A percentile compares a stretch with the other conserved stretches of the same genome.
Conservation (phyloP, 1,140 invertebrate genomes). For the Ceratosolen solmsi region DNA sequence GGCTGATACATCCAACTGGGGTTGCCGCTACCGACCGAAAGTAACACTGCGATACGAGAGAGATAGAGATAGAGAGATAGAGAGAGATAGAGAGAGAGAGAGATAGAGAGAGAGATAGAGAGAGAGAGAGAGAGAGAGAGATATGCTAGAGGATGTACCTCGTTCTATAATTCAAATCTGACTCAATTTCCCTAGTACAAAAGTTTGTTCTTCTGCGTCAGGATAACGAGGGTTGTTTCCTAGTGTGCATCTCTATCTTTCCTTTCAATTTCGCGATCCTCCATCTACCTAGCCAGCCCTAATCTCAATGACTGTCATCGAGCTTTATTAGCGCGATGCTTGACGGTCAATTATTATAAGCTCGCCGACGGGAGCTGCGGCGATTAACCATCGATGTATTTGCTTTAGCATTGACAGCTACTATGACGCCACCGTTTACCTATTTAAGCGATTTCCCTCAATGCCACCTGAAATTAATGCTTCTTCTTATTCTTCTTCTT, state of each 20-base stretch:
- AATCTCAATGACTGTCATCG: conserved; percentile 25
- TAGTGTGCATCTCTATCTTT: background rate
- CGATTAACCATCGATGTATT: too few species aligned
- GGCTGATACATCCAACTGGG: too few species aligned
- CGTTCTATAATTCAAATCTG: conserved; percentile 67
- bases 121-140: conserved; percentile 21
- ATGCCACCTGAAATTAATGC: too few species aligned
- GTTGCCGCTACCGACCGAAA: too few species aligned
- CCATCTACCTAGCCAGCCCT: background rate
- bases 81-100: background rate
- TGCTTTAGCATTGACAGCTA: too few species aligned
- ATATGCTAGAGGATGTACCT: conserved; percentile 58
- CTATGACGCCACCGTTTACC: too few species aligned
- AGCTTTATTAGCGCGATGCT: conserved; percentile 45
- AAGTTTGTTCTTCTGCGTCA: conserved; percentile 54
- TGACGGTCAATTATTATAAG: conserved; percentile 29
- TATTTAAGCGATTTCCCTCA: too few species aligned
- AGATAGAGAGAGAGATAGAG: conserved; percentile 54
- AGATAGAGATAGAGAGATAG: too few species aligned
- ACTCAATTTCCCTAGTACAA: conserved; percentile 67
- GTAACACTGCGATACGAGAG: too few species aligned
- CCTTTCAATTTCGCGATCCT: background rate
- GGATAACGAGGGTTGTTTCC: background rate
- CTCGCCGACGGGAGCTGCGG: background rate
- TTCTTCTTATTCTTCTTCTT: too few species aligned